Evolutionary conservation across 2,888 invertebrate species (phyloP), one percentile per base, ranked within the genome.

Genomic region (Netelia inedita): DNA sequence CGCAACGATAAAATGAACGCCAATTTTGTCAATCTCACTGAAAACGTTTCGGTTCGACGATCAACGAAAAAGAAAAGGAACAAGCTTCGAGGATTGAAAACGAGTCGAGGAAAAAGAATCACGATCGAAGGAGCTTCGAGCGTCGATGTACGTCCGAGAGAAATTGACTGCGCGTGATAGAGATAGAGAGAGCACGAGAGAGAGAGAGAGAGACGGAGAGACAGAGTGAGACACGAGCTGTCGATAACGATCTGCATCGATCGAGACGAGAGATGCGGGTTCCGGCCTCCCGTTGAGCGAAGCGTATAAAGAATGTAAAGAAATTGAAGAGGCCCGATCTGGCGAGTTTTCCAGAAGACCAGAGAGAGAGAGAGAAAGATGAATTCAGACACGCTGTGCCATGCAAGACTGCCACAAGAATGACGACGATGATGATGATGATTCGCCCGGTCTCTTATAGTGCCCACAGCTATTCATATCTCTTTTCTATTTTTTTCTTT

Each of bases 241-340:
- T 79, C 78, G 84, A 85, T 85, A 85, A 85, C 63, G 85, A 85
- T 85, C 85, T 72, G 79, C 74, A 85, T 85, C 82, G 82, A 85
- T 85, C 82, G 82, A 75, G 46, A 73, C 68, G 76, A 80, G 76
- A 80, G 76, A 84, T 82, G 74, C 73, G 81, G 55, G 78, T 50
- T 69, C 69, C 71, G 82, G 63, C 65, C 78, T 85, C 85, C 82
- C 85, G 82, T 74, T 3, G 84, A 79, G 81, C 50, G 69, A 59
- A 53, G 43, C 35, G 46, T 65, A 76, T 68, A 81, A 57, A 85
- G 73, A 43, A 16, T 21, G 61, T 53, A 21, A 65, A 75, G n/a
- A 76, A 71, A 75, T 46, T 43, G 43, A 65, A 74, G 65, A 74
- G 19, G 68, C 14, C 46, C 55, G 75, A 66, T 84, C 72, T 43